These are phyloP conservation scores for Nothura maculosa DNA, from an alignment of 2,797 vertebrate genomes.

Conservation along the genomic window DNA sequence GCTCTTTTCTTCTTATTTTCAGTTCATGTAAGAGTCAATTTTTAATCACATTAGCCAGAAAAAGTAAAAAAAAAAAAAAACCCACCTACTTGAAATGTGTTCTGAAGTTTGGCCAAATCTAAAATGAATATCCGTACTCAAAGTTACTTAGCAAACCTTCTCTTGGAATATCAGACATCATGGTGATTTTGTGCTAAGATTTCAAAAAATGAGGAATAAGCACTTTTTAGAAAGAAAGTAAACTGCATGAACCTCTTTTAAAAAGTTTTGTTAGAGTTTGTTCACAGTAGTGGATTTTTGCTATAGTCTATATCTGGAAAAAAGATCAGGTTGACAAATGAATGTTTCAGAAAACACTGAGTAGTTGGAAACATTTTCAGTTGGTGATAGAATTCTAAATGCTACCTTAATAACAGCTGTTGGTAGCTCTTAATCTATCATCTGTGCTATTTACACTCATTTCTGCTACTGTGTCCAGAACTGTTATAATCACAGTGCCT, in stretches of 20 bases:
- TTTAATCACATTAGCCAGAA: background rate
- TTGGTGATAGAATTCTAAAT: background rate
- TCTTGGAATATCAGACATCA: background rate
- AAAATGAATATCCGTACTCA: background rate
- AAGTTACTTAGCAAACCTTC: background rate
- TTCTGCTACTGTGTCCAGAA: background rate
- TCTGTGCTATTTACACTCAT: background rate
- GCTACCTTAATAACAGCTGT: background rate
- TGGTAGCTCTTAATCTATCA: background rate
- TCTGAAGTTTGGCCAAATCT: background rate
- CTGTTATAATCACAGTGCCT: background rate
- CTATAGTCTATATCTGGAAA: background rate
- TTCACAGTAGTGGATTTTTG: background rate
- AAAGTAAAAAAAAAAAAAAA: background rate
- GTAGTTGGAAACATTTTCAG: background rate
- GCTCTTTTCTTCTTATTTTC: background rate
- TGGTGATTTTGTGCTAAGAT: background rate
- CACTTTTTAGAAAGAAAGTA: background rate
- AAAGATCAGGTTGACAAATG: background rate
- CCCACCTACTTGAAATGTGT: background rate
- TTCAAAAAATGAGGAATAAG: background rate
- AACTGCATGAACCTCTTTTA: background rate
- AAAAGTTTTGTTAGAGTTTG: background rate
- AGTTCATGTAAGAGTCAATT: background rate
- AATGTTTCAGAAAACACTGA: background rate